Conservation (phyloP, 64 coral and sea anemone genomes). For the Cladopsammia gracilis region DNA sequence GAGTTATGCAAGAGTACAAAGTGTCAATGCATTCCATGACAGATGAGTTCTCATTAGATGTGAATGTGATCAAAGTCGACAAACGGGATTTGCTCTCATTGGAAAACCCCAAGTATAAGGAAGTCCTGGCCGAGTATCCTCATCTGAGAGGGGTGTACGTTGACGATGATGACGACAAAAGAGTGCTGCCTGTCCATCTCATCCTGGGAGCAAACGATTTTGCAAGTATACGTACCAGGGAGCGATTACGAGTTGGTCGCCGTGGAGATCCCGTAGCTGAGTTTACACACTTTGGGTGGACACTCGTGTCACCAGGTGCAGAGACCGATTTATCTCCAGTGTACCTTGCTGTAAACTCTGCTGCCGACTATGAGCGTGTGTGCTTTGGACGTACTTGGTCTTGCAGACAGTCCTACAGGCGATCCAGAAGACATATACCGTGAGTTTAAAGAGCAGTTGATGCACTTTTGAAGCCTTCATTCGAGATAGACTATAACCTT, state of each 20-base stretch:
- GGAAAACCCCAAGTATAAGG: slow-evolving; percentile 73
- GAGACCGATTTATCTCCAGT: neutral
- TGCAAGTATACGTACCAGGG: slow-evolving; percentile 42
- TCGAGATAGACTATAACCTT: too few relatives aligned
- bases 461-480: neutral
- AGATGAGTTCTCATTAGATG: slow-evolving; percentile 56
- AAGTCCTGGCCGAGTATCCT: slow-evolving; percentile 55
- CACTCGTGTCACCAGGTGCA: slow-evolving; percentile 40
- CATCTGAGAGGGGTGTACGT: slow-evolving; percentile 66
- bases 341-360: neutral
- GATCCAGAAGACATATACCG: slow-evolving; percentile 11
- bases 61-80: slow-evolving; percentile 72
- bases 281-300: slow-evolving; percentile 56
- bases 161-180: slow-evolving; percentile 50
- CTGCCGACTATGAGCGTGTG: slow-evolving; percentile 18
- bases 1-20: slow-evolving; percentile 71
- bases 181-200: slow-evolving; percentile 63
- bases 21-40: slow-evolving; percentile 43
- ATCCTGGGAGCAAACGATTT: slow-evolving; percentile 74
- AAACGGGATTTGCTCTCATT: slow-evolving; percentile 58
- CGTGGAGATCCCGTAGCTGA: slow-evolving; percentile 55
- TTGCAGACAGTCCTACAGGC: slow-evolving; percentile 8
- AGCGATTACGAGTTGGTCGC: slow-evolving; percentile 41
- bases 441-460: slow-evolving; percentile 20
- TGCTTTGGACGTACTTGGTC: slow-evolving; percentile 25